Percentiles rank a stretch among this genome's conserved stretches.
Evolutionary conservation across 1,140 invertebrate genomes (phyloP).

Genomic region (Heterodera schachtii): DNA sequence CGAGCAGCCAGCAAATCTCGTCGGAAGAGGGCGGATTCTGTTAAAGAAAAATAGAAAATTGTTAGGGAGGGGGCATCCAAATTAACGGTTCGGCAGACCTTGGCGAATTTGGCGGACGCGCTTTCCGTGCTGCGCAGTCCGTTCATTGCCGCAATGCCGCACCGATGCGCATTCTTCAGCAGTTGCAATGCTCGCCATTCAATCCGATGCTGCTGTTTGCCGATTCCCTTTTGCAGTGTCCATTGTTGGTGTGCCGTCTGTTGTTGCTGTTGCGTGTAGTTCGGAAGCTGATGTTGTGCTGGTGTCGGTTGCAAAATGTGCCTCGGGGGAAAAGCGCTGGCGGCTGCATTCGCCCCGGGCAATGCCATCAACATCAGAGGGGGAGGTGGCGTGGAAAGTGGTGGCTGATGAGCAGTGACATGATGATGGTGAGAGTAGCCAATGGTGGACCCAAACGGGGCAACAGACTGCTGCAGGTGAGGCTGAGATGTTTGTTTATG

Average conservation of each 20-base stretch:
- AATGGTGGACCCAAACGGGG: neutral
- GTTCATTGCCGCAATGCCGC: constrained; percentile 48
- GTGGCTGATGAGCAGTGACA: neutral
- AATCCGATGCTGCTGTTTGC: constrained; percentile 18
- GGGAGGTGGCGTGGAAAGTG: neutral
- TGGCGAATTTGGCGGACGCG: constrained; percentile 39
- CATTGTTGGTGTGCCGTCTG: constrained; percentile 1
- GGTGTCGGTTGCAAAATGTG: neutral
- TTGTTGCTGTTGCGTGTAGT: constrained; percentile 13
- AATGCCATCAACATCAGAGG: neutral
- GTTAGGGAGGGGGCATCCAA: neutral
- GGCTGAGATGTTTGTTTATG: neutral
- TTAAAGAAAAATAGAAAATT: neutral
- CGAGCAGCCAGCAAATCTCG: constrained; percentile 44
- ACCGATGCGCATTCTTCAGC: constrained; percentile 33
- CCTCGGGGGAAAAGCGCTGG: neutral
- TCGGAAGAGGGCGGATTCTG: constrained; percentile 40
- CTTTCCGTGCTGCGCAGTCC: constrained; percentile 44
- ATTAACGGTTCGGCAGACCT: constrained; percentile 20
- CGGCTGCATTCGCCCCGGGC: neutral
- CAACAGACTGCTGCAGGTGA: neutral
- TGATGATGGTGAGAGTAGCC: neutral
- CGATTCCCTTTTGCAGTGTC: constrained; percentile 1
- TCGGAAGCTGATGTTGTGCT: neutral
- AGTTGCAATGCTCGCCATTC: neutral